Percentiles rank a stretch among this genome's conserved stretches.
These are phyloP conservation scores for Psettodes erumei DNA, from an alignment of 2,113 vertebrate genomes.

Conservation along the genomic window DNA sequence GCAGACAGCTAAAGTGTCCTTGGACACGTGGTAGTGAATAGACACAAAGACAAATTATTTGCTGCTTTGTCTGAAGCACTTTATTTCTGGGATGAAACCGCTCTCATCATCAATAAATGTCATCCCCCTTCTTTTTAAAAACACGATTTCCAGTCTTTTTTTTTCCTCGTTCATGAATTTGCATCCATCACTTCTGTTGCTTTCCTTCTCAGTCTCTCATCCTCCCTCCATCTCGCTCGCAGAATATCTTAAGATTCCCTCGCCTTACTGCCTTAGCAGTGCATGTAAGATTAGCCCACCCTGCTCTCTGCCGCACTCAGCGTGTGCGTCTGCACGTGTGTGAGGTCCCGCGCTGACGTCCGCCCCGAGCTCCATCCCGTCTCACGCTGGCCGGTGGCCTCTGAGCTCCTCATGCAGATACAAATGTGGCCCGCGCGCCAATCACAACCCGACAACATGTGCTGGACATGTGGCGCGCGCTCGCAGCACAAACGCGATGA, in stretches of 20 bases:
- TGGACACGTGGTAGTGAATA: not conserved
- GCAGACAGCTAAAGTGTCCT: not conserved
- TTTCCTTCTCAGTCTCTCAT: not conserved
- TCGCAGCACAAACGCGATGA: slow-evolving; percentile 56
- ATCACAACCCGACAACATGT: slow-evolving; percentile 67
- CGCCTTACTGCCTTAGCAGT: slow-evolving; percentile 12
- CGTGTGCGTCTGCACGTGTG: slow-evolving; percentile 6
- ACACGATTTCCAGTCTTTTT: too few relatives aligned
- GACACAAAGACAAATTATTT: too few relatives aligned
- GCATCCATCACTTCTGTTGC: not conserved
- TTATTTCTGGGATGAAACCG: not conserved
- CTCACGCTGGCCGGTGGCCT: slow-evolving; percentile 30
- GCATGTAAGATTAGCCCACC: slow-evolving; percentile 35
- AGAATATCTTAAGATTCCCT: slow-evolving; percentile 33
- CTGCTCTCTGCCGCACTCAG: slow-evolving; percentile 6
- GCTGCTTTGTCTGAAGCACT: not conserved
- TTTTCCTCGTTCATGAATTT: too few relatives aligned
- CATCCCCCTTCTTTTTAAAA: too few relatives aligned
- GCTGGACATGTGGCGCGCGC: slow-evolving; percentile 65
- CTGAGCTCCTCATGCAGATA: slow-evolving; percentile 53
- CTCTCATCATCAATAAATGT: not conserved
- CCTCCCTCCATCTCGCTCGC: too few relatives aligned
- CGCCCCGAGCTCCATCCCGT: slow-evolving; percentile 13
- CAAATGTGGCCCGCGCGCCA: slow-evolving; percentile 51
- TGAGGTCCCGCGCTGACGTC: slow-evolving; percentile 42